Conservation (phyloP, 2,797 vertebrate species). For the Hippocampus kuda region DNA sequence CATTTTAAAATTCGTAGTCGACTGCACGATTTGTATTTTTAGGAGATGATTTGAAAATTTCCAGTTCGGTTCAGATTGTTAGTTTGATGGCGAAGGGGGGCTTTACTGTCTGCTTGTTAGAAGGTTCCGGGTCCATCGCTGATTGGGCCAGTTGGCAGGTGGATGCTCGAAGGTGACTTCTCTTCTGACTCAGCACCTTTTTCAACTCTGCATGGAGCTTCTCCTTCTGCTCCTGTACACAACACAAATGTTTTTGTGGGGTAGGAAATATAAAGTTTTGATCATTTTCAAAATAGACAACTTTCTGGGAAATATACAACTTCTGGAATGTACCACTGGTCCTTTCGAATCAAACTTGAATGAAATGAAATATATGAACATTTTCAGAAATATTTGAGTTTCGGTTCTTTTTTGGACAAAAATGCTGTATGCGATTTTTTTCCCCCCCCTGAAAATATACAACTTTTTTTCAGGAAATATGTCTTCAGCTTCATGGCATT, state of each 20-base stretch:
- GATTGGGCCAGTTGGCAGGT: constrained; percentile 48
- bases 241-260: background rate
- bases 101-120: constrained; percentile 61
- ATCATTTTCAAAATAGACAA: too few relatives aligned
- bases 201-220: constrained; percentile 84
- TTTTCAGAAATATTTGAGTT: too few relatives aligned
- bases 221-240: constrained; percentile 70
- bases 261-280: too few relatives aligned
- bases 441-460: too few relatives aligned
- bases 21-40: background rate
- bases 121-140: constrained; percentile 67
- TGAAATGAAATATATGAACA: too few relatives aligned
- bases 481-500: too few relatives aligned
- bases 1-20: background rate
- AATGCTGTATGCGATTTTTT: background rate
- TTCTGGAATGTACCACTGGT: too few relatives aligned
- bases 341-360: too few relatives aligned
- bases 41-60: background rate
- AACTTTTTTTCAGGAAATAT: too few relatives aligned
- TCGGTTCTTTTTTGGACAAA: too few relatives aligned
- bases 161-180: constrained; percentile 60
- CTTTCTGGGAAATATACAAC: too few relatives aligned
- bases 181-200: constrained; percentile 74
- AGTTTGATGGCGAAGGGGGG: background rate
- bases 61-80: too few relatives aligned